phyloP scores from a whole-genome alignment of 2,113 vertebrate genomes.

The Hyaena hyaena region DNA sequence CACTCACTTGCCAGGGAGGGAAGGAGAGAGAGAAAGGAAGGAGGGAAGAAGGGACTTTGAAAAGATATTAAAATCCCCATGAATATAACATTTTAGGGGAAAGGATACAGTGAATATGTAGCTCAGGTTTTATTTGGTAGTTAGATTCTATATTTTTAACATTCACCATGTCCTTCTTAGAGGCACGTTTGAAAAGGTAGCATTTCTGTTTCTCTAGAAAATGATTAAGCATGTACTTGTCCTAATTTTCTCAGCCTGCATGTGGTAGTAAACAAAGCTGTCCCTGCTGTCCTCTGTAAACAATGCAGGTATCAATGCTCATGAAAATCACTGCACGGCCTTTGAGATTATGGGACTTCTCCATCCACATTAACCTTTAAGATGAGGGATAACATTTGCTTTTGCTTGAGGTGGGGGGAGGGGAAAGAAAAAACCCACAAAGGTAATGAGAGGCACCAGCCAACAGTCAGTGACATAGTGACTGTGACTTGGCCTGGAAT shows the following conservation, averaged over 20 bases:
- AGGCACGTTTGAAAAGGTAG: not conserved
- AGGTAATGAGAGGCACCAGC: conserved; percentile 38
- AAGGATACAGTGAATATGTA: not conserved
- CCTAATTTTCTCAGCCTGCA: conserved; percentile 81
- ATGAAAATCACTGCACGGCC: conserved; percentile 67
- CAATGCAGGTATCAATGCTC: conserved; percentile 69
- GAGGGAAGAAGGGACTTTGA: not conserved
- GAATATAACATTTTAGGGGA: not conserved
- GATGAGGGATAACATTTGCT: conserved; percentile 66
- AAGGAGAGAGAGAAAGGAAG: not conserved
- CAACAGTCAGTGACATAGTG: conserved; percentile 1
- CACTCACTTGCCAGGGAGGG: not conserved
- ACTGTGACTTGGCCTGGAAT: conserved; percentile 34
- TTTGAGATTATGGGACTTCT: conserved; percentile 64
- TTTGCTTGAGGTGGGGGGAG: not conserved
- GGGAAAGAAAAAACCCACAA: not conserved
- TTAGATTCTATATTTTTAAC: not conserved
- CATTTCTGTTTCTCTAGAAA: conserved; percentile 75
- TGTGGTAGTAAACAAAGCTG: conserved; percentile 68
- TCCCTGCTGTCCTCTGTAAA: conserved; percentile 68
- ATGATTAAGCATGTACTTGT: conserved; percentile 78
- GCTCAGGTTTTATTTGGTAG: not conserved
- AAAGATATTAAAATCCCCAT: not conserved
- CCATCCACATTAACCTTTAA: conserved; percentile 71
- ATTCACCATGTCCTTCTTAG: not conserved